A percentile compares a stretch with the other conserved stretches of the same genome.
Evolutionary conservation across 2,888 invertebrate genomes (phyloP).

Genomic region (Macrosoma leucophasiata): DNA sequence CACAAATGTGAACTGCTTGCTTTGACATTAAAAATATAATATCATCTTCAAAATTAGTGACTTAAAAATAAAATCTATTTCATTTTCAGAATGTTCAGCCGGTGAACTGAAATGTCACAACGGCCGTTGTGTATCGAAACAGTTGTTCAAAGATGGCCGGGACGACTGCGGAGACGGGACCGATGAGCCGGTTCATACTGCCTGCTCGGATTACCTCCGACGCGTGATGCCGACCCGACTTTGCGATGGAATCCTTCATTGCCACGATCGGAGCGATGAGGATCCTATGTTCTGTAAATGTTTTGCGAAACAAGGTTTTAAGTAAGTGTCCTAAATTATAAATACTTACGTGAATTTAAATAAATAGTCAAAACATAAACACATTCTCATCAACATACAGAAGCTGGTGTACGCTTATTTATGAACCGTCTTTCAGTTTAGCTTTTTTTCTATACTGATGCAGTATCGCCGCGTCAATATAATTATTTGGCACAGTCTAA

Average conservation of each 20-base stretch:
- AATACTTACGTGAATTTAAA: not conserved
- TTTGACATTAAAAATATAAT: too few relatives aligned
- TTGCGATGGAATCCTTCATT: conserved; percentile 86
- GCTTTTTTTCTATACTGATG: too few relatives aligned
- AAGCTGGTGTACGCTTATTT: not conserved
- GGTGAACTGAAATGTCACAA: conserved; percentile 81
- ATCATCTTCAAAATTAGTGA: too few relatives aligned
- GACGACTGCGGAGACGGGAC: conserved; percentile 83
- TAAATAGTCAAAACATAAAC: not conserved
- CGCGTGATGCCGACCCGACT: conserved; percentile 80
- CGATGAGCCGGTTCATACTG: conserved; percentile 79
- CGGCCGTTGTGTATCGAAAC: conserved; percentile 81
- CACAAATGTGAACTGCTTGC: too few relatives aligned
- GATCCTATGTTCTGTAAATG: conserved; percentile 79
- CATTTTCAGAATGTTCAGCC: conserved; percentile 75
- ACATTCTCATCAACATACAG: not conserved
- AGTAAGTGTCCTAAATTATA: conserved; percentile 34
- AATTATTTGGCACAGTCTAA: too few relatives aligned
- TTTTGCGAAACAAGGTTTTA: conserved; percentile 49
- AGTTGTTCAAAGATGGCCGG: conserved; percentile 79
- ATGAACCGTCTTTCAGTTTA: too few relatives aligned
- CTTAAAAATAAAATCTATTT: not conserved
- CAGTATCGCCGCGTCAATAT: too few relatives aligned
- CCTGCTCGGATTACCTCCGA: conserved; percentile 80
- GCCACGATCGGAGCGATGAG: conserved; percentile 86